Evolutionary conservation across 1,140 invertebrate genomes (phyloP), one percentile per base, ranked within the genome.

Genomic region (Eriocheir sinensis): DNA sequence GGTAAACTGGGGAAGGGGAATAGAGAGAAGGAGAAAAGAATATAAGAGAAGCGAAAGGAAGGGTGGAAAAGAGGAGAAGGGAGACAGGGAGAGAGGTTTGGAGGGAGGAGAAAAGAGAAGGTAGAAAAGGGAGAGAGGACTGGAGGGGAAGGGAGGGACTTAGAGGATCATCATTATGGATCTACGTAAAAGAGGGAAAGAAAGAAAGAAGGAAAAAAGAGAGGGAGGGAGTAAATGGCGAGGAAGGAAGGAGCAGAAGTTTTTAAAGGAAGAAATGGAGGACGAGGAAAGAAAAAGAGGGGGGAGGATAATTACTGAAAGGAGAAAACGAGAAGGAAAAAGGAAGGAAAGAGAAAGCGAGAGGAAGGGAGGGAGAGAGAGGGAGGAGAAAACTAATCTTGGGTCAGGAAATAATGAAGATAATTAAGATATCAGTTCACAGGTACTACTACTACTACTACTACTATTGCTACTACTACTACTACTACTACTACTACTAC

Each of bases 281-380:
- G 80, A 81, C 0, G 80, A 6, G 86, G 86, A 89, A 89, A 89
- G 86, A 40, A 48, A 21, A 32, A 40, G 30, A 15, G 36, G 30
- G n/a, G 30, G 48, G 0, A 53, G 48, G 21, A 2, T 12, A 2
- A 53, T 53, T 15, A 83, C 4, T 17, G 81, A 85, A 81, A 36
- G 34, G 27, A 81, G 80, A n/a, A n/a, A 81, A 36, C n/a, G 34
- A 0, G 34, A 36, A 81, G 80, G 30, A 36, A 30, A n/a, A 30
- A 36, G 40, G 86, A 89, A 40, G 38, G 34, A 34, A 17, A 89
- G 34, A 89, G 86, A 38, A 36, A 40, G n/a, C 17, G 86, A 8
- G 86, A 89, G 86, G 34, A 40, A 36, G 34, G 21, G 34, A 40
- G 86, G 17, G 86, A 89, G n/a, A 89, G 86, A 89, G n/a, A 89